phyloP scores from a whole-genome alignment of 2,113 vertebrate species.

The Mustela lutreola region DNA sequence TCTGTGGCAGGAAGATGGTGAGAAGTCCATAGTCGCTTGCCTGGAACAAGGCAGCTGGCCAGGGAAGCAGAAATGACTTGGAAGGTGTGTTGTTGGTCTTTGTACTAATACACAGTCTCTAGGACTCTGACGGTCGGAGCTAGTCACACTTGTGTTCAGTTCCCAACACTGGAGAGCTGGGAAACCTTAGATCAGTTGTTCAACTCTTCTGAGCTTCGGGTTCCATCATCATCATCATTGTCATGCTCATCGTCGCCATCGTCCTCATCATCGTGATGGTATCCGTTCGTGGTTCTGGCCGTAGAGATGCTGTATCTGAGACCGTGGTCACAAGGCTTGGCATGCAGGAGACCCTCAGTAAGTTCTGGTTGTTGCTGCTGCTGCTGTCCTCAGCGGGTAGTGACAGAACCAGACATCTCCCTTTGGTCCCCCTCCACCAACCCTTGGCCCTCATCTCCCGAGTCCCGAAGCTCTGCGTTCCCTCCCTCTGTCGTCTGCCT shows the following conservation, averaged over 20 bases:
- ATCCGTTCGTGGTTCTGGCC: no score
- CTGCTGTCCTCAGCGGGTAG: neutral
- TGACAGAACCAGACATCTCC: neutral
- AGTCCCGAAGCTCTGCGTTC: neutral
- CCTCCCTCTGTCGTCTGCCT: fast-evolving
- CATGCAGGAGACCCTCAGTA: neutral
- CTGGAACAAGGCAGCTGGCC: neutral
- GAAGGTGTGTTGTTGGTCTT: neutral
- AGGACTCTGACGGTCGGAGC: neutral
- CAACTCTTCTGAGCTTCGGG: neutral
- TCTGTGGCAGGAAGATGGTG: neutral
- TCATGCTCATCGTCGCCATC: fast-evolving
- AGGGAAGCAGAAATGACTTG: neutral
- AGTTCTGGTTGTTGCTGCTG: neutral
- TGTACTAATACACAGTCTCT: neutral
- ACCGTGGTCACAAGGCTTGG: neutral
- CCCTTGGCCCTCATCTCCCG: neutral
- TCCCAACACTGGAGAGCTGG: neutral
- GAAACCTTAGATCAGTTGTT: neutral
- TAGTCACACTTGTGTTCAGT: neutral
- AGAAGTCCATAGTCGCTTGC: neutral
- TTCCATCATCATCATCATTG: neutral
- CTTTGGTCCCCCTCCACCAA: neutral
- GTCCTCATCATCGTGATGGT: fast-evolving
- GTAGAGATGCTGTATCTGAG: neutral